Base-by-base conservation (phyloP, 30 jellyfish, hydroid and myxozoan genomes). In the Euphysa ruthae region DNA sequence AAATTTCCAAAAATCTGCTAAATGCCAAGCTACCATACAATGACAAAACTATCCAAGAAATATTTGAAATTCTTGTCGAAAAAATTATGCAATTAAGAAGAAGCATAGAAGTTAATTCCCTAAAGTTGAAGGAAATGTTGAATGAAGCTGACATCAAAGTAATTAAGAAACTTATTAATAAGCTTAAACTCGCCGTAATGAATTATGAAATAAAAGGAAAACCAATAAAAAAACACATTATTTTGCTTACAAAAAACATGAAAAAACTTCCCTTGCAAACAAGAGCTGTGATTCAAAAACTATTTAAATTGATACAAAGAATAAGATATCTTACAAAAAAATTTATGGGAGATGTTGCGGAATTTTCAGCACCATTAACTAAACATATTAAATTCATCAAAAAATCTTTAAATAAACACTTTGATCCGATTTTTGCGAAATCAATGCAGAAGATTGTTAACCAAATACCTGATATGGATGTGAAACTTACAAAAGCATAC, bases 1-100 rank as follows among this genome's bases (percentile, higher is more conserved):
- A 55, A 19, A 58, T 20, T 30, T 22, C 33, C n/a, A 52, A 42
- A 22, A 19, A 68, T 52, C 44, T 68, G 27, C 46, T 21, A 24
- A 68, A 44, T 6, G 56, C 56, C 42, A 90, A 63, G 35, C 58
- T 81, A 15, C 98, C 98, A 1, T 90, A 75, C 66, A 68, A 77
- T 10, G 85, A 80, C 49, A 72, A 56, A 74, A 90, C 61, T 2
- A 64, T 90, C 25, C 85, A 30, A 25, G 83, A 75, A 33, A 31
- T 76, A 28, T n/a, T 64, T 51, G 70, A 49, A 24, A 34, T 74
- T 58, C 35, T 68, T 25, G 38, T 73, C 22, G 44, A 25, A 57
- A 69, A 61, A 83, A 38, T 63, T 13, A 13, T 58, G 66, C 93
- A 79, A 31, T 51, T 70, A 49, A 55, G 79, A 70, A 38, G 24